These are phyloP conservation scores for Rhingia rostrata DNA, from an alignment of 2,888 invertebrate species.

Conservation along the genomic window DNA sequence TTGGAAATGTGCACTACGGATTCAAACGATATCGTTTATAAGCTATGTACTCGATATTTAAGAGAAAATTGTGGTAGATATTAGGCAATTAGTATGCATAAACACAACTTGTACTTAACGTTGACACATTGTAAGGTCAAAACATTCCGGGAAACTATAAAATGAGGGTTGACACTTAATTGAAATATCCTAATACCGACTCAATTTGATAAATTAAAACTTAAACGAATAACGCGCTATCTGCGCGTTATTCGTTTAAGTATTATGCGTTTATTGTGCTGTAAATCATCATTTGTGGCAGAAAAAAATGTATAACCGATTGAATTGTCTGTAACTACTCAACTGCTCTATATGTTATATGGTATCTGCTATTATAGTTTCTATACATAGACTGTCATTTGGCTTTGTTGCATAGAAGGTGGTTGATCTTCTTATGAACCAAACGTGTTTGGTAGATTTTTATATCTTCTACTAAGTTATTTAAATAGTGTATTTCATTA, in stretches of 20 bases:
- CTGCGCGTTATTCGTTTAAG: slow-evolving; percentile 5
- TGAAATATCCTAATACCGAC: slow-evolving; percentile 69
- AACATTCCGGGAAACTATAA: slow-evolving; percentile 64
- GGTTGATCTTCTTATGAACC: too few relatives aligned
- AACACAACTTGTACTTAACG: slow-evolving; percentile 46
- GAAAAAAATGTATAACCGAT: slow-evolving; percentile 6
- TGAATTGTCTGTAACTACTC: not conserved
- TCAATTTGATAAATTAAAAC: slow-evolving; percentile 69
- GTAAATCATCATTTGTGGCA: slow-evolving; percentile 5
- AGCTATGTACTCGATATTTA: slow-evolving; percentile 49
- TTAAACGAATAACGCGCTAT: slow-evolving; percentile 58
- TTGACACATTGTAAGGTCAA: slow-evolving; percentile 55
- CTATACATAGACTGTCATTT: not conserved
- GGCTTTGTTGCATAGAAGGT: not conserved
- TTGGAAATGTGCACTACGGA: slow-evolving; percentile 50
- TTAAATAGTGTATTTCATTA: not conserved
- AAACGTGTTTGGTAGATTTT: too few relatives aligned
- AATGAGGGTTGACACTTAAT: slow-evolving; percentile 61
- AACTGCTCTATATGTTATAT: too few relatives aligned
- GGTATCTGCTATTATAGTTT: too few relatives aligned
- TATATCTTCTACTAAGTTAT: not conserved
- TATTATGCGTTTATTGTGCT: slow-evolving; percentile 30
- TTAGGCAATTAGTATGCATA: slow-evolving; percentile 61
- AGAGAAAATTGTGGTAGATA: slow-evolving; percentile 43
- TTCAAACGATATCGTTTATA: slow-evolving; percentile 22